phyloP scores from a whole-genome alignment of 2,797 vertebrate genomes.

The Mycteria americana region DNA sequence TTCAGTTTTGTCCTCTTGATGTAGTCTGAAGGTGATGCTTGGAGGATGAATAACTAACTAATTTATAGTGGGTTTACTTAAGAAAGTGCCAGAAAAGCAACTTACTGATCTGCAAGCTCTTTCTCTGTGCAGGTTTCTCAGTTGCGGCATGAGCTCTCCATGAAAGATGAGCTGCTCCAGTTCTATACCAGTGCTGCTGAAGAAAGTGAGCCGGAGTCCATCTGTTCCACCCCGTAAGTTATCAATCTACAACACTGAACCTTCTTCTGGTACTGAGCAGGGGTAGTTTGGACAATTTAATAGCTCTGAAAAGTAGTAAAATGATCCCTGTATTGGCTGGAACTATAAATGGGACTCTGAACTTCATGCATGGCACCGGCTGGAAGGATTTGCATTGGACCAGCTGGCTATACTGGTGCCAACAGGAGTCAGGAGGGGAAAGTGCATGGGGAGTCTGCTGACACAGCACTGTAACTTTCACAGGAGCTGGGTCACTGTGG shows the following conservation, averaged over 20 bases:
- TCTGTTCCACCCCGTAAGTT: conserved; percentile 91
- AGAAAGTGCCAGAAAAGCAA: background rate
- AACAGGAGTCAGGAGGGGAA: background rate
- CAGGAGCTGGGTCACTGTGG: background rate
- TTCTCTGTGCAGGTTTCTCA: conserved; percentile 86
- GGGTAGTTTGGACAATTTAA: background rate
- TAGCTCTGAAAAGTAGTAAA: background rate
- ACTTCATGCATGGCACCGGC: background rate
- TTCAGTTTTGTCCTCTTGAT: background rate
- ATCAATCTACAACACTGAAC: accelerated
- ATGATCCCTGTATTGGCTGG: background rate
- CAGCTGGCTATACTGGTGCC: background rate
- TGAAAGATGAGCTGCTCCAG: conserved; percentile 98
- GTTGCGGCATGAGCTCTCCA: conserved; percentile 92
- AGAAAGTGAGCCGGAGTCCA: conserved; percentile 91
- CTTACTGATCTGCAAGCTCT: background rate
- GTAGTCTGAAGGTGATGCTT: background rate
- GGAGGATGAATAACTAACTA: background rate
- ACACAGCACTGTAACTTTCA: accelerated
- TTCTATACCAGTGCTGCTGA: conserved; percentile 94
- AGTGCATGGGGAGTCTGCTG: background rate
- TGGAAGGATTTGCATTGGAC: background rate
- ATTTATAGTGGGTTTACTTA: background rate
- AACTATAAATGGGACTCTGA: background rate
- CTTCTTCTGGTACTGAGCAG: background rate